A percentile compares a stretch with the other conserved stretches of the same genome.
phyloP scores from a whole-genome alignment of 1,140 invertebrate genomes.

The Notospermus geniculatus region DNA sequence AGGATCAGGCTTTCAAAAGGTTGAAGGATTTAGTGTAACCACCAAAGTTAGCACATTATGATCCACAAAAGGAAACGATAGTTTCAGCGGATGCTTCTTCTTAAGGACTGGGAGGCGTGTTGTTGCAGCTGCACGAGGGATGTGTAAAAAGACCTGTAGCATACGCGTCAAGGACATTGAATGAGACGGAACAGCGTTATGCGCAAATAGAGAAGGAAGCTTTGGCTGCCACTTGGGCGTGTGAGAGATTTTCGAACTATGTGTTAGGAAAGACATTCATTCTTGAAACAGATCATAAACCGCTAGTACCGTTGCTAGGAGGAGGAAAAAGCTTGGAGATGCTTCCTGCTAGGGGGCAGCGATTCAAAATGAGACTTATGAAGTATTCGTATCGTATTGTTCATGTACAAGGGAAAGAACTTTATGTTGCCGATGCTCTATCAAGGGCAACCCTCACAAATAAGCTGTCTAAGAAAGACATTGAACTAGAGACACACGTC shows the following conservation, averaged over 20 bases:
- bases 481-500: background rate
- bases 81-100: conserved; percentile 16
- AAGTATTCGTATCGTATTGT: conserved; percentile 3
- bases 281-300: conserved; percentile 44
- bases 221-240: conserved; percentile 43
- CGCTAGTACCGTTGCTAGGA: conserved; percentile 46
- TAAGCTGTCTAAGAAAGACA: background rate
- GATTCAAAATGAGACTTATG: conserved; percentile 4
- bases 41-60: conserved; percentile 17
- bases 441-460: conserved; percentile 6
- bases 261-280: conserved; percentile 39
- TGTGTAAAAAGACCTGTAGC: conserved; percentile 35
- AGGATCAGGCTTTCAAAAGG: conserved; percentile 18
- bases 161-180: conserved; percentile 47
- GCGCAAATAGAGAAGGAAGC: conserved; percentile 57
- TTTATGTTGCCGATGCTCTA: conserved; percentile 16
- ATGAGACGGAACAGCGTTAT: conserved; percentile 44
- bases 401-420: conserved; percentile 16
- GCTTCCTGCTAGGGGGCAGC: background rate
- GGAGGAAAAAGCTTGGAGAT: conserved; percentile 24
- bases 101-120: conserved; percentile 16
- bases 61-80: conserved; percentile 14
- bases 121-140: conserved; percentile 17
- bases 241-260: conserved; percentile 49
- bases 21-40: conserved; percentile 18